A percentile compares a stretch with the other conserved stretches of the same genome.
Conservation (phyloP, 2,888 invertebrate genomes). For the Elmis aenea region DNA sequence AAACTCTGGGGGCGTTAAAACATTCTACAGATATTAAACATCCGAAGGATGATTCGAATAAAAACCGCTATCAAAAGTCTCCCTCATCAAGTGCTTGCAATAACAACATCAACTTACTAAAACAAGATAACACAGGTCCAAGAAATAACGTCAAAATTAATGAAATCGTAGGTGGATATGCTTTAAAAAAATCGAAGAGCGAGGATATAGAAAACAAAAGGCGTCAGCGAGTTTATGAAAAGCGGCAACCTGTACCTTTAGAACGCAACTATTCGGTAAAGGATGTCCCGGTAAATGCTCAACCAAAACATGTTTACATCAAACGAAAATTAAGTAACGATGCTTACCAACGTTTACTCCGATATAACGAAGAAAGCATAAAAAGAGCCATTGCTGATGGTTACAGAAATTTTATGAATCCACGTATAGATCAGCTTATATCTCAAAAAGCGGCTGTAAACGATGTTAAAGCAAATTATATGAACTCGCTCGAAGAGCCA, state of each 20-base stretch:
- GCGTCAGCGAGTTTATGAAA: neutral
- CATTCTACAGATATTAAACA: too few species aligned
- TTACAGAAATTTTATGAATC: slow-evolving; percentile 35
- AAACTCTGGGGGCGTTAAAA: too few species aligned
- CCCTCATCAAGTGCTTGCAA: neutral
- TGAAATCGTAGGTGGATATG: too few species aligned
- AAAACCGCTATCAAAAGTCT: neutral
- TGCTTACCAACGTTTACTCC: slow-evolving; percentile 34
- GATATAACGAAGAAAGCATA: slow-evolving; percentile 32
- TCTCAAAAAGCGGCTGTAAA: neutral
- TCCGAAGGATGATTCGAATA: too few species aligned
- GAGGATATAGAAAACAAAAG: slow-evolving; percentile 24
- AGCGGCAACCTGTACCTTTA: slow-evolving; percentile 1
- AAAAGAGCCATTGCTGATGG: slow-evolving; percentile 37
- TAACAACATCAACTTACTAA: too few species aligned
- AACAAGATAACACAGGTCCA: too few species aligned
- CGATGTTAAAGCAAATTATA: neutral
- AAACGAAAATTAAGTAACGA: slow-evolving; percentile 35
- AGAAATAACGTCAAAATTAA: too few species aligned
- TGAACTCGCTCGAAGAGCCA: neutral
- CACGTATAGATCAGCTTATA: neutral
- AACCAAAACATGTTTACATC: too few species aligned
- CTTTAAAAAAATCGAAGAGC: slow-evolving; percentile 28
- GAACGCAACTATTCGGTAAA: too few species aligned
- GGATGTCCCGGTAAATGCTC: too few species aligned